phyloP scores from a whole-genome alignment of 1,140 invertebrate genomes.

The Eciton burchellii region DNA sequence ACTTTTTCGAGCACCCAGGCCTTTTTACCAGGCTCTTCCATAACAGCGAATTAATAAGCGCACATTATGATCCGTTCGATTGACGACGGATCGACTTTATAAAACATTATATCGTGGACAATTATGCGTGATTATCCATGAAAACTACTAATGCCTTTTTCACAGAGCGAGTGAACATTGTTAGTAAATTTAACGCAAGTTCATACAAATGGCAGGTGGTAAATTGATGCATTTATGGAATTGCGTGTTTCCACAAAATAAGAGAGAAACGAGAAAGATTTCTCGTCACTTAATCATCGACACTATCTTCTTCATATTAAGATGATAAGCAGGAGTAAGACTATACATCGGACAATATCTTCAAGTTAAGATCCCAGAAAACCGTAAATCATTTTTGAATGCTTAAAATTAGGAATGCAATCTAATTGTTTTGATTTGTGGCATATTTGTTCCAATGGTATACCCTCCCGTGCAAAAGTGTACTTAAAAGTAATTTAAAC shows the following conservation, averaged over 20 bases:
- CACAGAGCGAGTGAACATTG: constrained; percentile 30
- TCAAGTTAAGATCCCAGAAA: neutral
- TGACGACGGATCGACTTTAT: constrained; percentile 41
- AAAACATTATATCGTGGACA: constrained; percentile 31
- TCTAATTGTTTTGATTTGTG: constrained; percentile 24
- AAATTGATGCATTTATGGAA: constrained; percentile 9
- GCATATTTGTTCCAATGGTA: constrained; percentile 26
- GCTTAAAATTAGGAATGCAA: neutral
- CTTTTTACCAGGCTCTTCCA: constrained; percentile 65
- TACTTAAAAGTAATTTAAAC: constrained; percentile 54
- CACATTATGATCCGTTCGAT: constrained; percentile 42
- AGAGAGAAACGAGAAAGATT: neutral
- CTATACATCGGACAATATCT: neutral
- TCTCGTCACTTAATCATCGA: neutral
- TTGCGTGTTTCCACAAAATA: neutral
- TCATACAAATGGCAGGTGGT: neutral
- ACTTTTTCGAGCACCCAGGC: constrained; percentile 56
- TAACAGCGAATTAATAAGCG: constrained; percentile 47
- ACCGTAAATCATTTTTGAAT: constrained; percentile 6
- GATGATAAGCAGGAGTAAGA: neutral
- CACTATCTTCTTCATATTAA: neutral
- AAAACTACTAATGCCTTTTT: constrained; percentile 46
- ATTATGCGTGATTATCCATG: constrained; percentile 43
- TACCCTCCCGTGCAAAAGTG: constrained; percentile 49
- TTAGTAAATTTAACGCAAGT: constrained; percentile 26